Percentiles rank a stretch among this genome's conserved stretches.
These are phyloP conservation scores for Rhodeus uyekii DNA, from an alignment of 2,797 vertebrate genomes.

Conservation along the genomic window DNA sequence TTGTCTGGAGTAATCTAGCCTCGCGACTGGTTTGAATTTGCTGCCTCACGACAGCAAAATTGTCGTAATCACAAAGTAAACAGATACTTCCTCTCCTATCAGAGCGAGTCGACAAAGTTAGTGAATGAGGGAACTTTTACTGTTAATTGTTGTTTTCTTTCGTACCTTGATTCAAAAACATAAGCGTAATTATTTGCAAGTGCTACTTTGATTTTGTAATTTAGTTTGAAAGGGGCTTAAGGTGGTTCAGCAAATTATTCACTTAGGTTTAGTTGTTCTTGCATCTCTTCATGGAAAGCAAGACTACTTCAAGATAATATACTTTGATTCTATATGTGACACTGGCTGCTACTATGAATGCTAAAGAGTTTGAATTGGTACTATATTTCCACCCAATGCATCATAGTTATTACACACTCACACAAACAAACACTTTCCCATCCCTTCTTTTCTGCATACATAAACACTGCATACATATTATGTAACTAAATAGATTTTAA, in stretches of 20 bases:
- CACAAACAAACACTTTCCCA: background rate
- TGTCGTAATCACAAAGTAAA: slow-evolving; percentile 86
- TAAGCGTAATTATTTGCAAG: slow-evolving; percentile 79
- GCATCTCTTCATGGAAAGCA: slow-evolving; percentile 62
- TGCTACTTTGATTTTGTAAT: slow-evolving; percentile 78
- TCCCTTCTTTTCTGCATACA: background rate
- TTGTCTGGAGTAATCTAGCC: slow-evolving; percentile 79
- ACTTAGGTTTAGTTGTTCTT: slow-evolving; percentile 63
- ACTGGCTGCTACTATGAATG: background rate
- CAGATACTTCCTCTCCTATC: slow-evolving; percentile 84
- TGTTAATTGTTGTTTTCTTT: slow-evolving; percentile 84
- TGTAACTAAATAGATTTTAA: background rate
- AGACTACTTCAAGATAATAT: slow-evolving; percentile 45
- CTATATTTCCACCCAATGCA: background rate
- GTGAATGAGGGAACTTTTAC: slow-evolving; percentile 64
- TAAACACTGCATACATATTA: background rate
- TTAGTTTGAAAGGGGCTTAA: slow-evolving; percentile 79
- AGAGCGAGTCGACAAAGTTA: slow-evolving; percentile 67
- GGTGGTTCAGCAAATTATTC: slow-evolving; percentile 73
- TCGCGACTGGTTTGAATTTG: slow-evolving; percentile 81
- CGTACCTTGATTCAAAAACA: slow-evolving; percentile 76
- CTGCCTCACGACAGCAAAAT: slow-evolving; percentile 80
- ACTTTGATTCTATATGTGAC: background rate
- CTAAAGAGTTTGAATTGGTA: background rate
- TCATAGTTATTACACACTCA: background rate